Evolutionary conservation across 2,113 vertebrate species (phyloP).

Genomic region (Ceuthmochares aereus): DNA sequence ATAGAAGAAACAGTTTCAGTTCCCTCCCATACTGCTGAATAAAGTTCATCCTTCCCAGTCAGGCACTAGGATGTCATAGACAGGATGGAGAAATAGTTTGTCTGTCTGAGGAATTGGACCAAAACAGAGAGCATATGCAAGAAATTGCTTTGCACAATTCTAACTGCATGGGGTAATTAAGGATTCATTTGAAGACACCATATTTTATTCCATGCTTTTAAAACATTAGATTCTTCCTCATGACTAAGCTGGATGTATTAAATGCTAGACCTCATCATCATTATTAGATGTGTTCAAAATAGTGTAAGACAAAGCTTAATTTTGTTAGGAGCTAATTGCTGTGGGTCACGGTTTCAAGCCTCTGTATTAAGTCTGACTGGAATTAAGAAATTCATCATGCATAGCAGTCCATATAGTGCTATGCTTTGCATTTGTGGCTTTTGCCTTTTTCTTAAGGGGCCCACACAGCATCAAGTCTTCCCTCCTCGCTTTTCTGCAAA

Average conservation of each 20-base stretch:
- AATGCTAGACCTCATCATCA: background rate
- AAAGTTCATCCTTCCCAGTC: background rate
- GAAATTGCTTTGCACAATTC: background rate
- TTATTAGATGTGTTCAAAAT: background rate
- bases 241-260: background rate
- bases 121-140: background rate
- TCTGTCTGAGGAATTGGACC: background rate
- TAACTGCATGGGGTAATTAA: background rate
- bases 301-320: background rate
- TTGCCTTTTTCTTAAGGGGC: background rate
- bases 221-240: background rate
- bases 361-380: background rate
- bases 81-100: background rate
- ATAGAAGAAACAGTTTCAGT: background rate
- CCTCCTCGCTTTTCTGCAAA: rapidly evolving
- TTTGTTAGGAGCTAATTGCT: background rate
- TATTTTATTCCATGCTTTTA: background rate
- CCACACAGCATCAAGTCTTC: rapidly evolving
- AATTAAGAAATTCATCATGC: background rate
- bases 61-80: background rate
- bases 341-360: background rate
- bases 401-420: background rate
- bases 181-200: rapidly evolving
- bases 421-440: background rate
- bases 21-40: background rate